Evolutionary conservation across 1,140 invertebrate genomes (phyloP), one percentile per base, ranked within the genome.

Genomic region (Ericerus pela): DNA sequence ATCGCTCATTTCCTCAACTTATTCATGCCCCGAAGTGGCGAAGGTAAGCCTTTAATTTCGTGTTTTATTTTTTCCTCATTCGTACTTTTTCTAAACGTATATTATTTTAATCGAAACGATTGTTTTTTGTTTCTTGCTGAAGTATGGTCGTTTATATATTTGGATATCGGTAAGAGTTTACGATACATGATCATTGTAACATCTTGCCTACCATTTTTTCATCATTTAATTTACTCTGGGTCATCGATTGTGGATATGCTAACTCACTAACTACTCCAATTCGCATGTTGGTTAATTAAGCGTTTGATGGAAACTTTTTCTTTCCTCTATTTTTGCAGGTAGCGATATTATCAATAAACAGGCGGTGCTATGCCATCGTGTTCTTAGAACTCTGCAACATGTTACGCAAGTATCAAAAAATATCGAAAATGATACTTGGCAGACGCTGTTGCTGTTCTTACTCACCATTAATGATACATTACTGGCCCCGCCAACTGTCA

Each of bases 1-100:
- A 83, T 97, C 24, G 79, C 81, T 51, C 93, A 96, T 72, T 80
- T 97, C 57, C 86, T 95, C 65, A 95, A 97, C 72, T 74, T 97
- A 38, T 98, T 97, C 73, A 81, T 94, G 36, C 93, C 93, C n/a
- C 73, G 93, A 47, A 82, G 84, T 67, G 86, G 85, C 62, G 86
- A 91, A 79, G 86, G 88, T 91, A 77, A 76, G 73, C 72, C 38
- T 57, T 57, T 51, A 30, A 51, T 58, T 33, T 53, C 29, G 11
- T 28, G 16, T 11, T 53, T 31, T 47, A 51, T 28, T 29, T 14
- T 22, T 33, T 33, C 47, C 51, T 36, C 16, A 27, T 12, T 30
- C 28, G 55, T 47, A 37, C 26, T 3, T 47, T 41, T 5, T 16
- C 10, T 14, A 47, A 10, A 3, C 4, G 8, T 2, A 14, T 24